Evolutionary conservation across 2,888 invertebrate species (phyloP).

Genomic region (Platycheirus rosarum): DNA sequence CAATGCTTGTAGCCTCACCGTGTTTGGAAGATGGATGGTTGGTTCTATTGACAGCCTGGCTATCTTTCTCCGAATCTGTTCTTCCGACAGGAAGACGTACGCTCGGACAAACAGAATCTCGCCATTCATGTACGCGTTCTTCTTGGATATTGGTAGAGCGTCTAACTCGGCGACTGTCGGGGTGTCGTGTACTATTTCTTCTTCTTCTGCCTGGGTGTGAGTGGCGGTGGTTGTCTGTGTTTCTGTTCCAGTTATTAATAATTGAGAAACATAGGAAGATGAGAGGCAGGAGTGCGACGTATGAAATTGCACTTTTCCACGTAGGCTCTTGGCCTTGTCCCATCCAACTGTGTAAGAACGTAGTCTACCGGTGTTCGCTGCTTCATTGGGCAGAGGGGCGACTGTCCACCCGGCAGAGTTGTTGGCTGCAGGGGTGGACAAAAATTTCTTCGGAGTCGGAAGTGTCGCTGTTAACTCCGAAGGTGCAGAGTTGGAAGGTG

Average conservation of each 20-base stretch:
- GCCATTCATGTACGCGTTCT: background rate
- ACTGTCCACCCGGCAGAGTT: too few species aligned
- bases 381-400: too few species aligned
- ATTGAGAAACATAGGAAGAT: too few species aligned
- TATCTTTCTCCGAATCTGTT: background rate
- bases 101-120: slow-evolving; percentile 2
- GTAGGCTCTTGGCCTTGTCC: too few species aligned
- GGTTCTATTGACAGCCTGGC: background rate
- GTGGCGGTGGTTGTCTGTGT: background rate
- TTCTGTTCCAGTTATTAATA: background rate
- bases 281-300: too few species aligned
- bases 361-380: too few species aligned
- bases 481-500: too few species aligned
- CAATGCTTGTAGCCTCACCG: background rate
- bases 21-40: background rate
- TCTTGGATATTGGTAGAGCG: background rate
- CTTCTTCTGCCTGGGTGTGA: background rate
- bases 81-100: background rate
- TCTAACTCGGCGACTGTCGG: background rate
- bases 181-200: background rate
- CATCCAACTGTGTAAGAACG: too few species aligned
- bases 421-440: too few species aligned
- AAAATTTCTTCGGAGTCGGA: too few species aligned
- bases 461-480: too few species aligned
- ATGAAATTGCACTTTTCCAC: too few species aligned